Evolutionary conservation across 2,113 vertebrate genomes (phyloP), one percentile per base, ranked within the genome.

Genomic region (Mobula hypostoma): DNA sequence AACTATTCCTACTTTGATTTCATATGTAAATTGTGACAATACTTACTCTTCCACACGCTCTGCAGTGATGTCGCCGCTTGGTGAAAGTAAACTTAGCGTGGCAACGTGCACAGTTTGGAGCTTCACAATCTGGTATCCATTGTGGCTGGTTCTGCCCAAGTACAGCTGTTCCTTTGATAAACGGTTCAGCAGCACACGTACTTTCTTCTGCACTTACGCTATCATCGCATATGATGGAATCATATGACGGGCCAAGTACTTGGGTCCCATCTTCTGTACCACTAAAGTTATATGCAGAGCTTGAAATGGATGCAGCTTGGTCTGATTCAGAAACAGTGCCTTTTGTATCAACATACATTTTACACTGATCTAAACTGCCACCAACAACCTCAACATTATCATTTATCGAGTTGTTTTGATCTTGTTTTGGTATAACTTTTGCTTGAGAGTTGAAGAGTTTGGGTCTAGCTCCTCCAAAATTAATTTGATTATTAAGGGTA

Each of bases 101-200:
- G 95, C 99, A 99, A 95, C 97, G 98, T 98, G 99, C 99, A 95
- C 99, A 99, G 94, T 98, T 98, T 78, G 98, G 98, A 94, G 99
- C 99, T 95, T 99, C 98, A 7, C 98, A 97, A 95, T 99, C 99
- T 0, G 99, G 99, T 80, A 99, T 96, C 99, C 99, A 99, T 0
- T 97, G 91, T 0, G 99, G 99, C 90, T 99, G 98, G 92, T 97
- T 97, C 95, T 95, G 95, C 0, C 98, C 97, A 72, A 98, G 95
- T 94, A 96, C 94, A 74, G 96, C 83, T 17, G 94, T 95, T 48
- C 96, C 96, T 15, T 95, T 95, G 82, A 94, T 96, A 94, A 94
- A 95, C 94, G 95, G 95, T 94, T 95, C 95, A 93, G 95, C 95
- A 11, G 82, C 79, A 72, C 95, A 32, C 94, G 19, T 36, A 63